phyloP scores from a whole-genome alignment of 2,888 invertebrate species.

The Allygus modestus region DNA sequence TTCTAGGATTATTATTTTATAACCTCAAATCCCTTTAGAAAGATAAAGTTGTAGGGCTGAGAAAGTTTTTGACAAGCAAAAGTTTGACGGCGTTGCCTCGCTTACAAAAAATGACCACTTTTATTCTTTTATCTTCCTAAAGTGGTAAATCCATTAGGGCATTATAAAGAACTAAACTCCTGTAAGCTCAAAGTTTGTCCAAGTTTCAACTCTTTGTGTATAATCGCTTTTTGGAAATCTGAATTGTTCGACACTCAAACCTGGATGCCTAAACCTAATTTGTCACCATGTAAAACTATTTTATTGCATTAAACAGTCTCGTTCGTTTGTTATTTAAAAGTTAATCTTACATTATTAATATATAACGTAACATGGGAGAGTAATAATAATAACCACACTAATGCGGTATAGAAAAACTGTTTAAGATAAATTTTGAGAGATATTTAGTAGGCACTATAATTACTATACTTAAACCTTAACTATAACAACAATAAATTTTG shows the following conservation, averaged over 20 bases:
- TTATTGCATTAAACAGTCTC: no score
- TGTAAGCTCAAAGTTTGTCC: constrained; percentile 13
- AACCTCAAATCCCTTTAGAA: neutral
- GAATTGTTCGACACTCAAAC: constrained; percentile 5
- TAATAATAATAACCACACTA: no score
- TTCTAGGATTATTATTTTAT: neutral
- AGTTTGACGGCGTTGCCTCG: constrained; percentile 31
- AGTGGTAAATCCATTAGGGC: constrained; percentile 45
- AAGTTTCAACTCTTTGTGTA: constrained; percentile 11
- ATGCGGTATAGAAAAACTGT: no score
- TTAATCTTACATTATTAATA: no score
- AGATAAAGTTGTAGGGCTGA: constrained; percentile 16
- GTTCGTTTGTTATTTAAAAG: no score
- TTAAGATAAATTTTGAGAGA: no score
- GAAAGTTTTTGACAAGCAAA: constrained; percentile 31
- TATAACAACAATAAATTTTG: no score
- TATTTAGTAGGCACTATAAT: no score
- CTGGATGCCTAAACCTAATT: neutral
- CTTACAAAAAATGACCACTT: constrained; percentile 35
- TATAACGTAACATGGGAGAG: no score
- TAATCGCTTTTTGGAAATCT: constrained; percentile 8
- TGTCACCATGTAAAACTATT: no score
- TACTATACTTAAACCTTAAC: no score
- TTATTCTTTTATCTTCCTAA: constrained; percentile 30
- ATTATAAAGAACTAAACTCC: constrained; percentile 43